Percentiles rank a stretch among this genome's conserved stretches.
Conservation (phyloP, 2,888 invertebrate genomes). For the Empis stercorea region DNA sequence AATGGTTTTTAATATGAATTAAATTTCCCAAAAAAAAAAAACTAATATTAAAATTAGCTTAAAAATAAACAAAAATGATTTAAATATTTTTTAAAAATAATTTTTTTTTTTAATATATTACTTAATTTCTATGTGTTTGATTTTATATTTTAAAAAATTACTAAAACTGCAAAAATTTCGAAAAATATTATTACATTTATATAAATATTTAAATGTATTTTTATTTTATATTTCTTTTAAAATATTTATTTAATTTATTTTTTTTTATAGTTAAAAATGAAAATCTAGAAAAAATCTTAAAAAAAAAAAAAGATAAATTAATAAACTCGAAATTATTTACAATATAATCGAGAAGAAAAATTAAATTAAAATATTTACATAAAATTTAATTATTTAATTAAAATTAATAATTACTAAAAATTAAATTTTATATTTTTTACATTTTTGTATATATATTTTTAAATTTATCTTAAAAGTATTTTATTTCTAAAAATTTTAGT, state of each 20-base stretch:
- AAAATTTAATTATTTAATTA: not conserved
- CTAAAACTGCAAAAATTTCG: slow-evolving; percentile 16
- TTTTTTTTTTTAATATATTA: not conserved
- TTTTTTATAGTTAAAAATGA: not conserved
- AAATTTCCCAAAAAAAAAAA: too few species aligned
- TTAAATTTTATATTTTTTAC: not conserved
- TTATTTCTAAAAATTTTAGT: slow-evolving; percentile 4
- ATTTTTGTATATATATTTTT: not conserved
- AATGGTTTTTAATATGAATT: too few species aligned
- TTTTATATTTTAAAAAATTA: slow-evolving; percentile 11
- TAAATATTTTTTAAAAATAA: not conserved
- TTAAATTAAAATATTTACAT: not conserved
- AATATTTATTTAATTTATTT: not conserved
- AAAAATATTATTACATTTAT: slow-evolving; percentile 14
- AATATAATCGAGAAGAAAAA: too few species aligned
- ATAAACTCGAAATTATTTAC: too few species aligned
- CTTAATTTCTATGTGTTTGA: not conserved
- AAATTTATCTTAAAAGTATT: not conserved
- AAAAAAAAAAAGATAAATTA: too few species aligned
- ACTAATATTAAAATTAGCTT: not conserved
- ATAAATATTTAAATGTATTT: not conserved
- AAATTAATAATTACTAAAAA: not conserved
- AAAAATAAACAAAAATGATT: not conserved
- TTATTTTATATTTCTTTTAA: not conserved
- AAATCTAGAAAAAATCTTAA: too few species aligned